Evolutionary conservation across 2,113 vertebrate species (phyloP).

Genomic region (Trogon surrucura): DNA sequence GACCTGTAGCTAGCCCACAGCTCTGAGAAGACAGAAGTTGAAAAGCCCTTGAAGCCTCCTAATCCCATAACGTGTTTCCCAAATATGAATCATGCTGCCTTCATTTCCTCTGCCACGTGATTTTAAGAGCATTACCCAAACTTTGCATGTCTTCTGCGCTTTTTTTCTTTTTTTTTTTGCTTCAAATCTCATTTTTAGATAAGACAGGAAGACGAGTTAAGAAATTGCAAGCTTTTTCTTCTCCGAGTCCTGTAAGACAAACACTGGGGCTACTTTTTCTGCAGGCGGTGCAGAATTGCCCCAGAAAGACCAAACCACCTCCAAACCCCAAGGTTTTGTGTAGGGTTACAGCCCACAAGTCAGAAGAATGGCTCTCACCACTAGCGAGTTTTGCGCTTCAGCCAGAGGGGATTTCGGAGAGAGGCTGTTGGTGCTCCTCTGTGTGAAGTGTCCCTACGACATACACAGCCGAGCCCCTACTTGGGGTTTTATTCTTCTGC

Average conservation of each 20-base stretch:
- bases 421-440: background rate
- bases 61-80: background rate
- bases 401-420: background rate
- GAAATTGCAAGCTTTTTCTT: background rate
- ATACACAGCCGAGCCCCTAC: background rate
- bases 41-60: background rate
- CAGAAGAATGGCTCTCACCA: background rate
- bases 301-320: background rate
- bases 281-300: background rate
- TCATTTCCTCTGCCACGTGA: background rate
- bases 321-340: background rate
- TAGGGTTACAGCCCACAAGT: background rate
- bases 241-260: background rate
- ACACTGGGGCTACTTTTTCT: background rate
- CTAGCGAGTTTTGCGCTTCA: background rate
- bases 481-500: background rate
- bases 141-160: background rate
- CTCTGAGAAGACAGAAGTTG: conserved; percentile 10
- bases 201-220: background rate
- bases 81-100: background rate
- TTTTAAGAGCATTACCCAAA: background rate
- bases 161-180: background rate
- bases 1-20: background rate
- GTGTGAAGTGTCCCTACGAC: background rate
- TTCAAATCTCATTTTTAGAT: background rate